These are phyloP conservation scores for Pitta sordida DNA, from an alignment of 2,113 vertebrate genomes.

Conservation along the genomic window DNA sequence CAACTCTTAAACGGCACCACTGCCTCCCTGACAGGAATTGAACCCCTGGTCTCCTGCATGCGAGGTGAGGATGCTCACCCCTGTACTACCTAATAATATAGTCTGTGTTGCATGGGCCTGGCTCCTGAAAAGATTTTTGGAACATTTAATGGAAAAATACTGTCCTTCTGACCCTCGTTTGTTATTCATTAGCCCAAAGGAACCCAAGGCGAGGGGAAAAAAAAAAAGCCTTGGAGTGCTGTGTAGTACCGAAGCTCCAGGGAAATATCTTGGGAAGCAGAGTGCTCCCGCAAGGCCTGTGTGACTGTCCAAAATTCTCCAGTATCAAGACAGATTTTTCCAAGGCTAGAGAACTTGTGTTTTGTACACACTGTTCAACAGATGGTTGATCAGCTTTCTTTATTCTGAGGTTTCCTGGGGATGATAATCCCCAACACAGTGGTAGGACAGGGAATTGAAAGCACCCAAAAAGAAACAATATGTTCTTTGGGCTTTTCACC, in stretches of 20 bases:
- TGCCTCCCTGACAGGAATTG: no score
- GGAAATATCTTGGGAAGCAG: not conserved
- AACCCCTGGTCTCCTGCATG: no score
- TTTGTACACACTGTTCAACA: conserved; percentile 1
- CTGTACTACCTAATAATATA: not conserved
- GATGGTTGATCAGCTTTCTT: not conserved
- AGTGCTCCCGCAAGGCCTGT: not conserved
- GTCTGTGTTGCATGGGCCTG: not conserved
- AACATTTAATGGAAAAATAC: not conserved
- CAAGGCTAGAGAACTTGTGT: not conserved
- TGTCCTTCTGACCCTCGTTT: not conserved
- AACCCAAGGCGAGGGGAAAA: not conserved
- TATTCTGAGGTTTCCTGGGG: not conserved
- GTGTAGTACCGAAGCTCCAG: not conserved
- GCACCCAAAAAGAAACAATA: not conserved
- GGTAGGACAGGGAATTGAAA: not conserved
- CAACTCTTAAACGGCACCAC: no score
- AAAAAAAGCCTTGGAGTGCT: not conserved
- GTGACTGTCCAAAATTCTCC: not conserved
- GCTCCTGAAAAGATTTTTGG: not conserved
- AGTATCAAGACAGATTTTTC: not conserved
- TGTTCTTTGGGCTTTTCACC: not conserved
- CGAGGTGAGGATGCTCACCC: no score
- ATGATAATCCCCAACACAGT: not conserved
- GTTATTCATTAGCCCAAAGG: not conserved